A percentile compares a stretch with the other conserved stretches of the same genome.
Evolutionary conservation across 2,797 vertebrate species (phyloP).

Genomic region (Lateolabrax maculatus): DNA sequence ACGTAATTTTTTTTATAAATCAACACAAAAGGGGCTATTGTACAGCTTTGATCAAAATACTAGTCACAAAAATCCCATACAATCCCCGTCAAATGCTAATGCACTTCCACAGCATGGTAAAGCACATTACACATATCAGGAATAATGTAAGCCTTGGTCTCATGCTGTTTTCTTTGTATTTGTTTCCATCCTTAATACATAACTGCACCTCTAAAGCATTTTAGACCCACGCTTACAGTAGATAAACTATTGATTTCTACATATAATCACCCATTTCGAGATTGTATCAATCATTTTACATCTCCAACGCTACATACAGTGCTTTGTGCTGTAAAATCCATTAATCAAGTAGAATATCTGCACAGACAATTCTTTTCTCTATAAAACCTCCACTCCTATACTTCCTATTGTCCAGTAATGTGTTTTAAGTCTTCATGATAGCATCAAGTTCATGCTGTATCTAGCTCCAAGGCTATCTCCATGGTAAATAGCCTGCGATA

Average conservation of each 20-base stretch:
- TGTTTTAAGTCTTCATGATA: constrained; percentile 46
- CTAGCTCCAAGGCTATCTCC: constrained; percentile 48
- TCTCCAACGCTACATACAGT: not conserved
- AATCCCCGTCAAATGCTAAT: not conserved
- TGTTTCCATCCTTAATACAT: constrained; percentile 12
- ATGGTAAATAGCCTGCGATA: constrained; percentile 70
- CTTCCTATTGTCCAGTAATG: constrained; percentile 39
- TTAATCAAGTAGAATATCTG: constrained; percentile 42
- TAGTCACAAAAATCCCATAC: not conserved
- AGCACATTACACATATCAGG: not conserved
- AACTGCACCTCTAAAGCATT: constrained; percentile 7
- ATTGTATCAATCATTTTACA: constrained; percentile 1
- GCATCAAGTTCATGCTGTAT: constrained; percentile 46
- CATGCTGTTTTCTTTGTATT: not conserved
- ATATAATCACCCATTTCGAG: constrained; percentile 6
- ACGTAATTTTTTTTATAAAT: too few species aligned
- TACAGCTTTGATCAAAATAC: not conserved
- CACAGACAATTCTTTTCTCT: not conserved
- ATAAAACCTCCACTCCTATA: constrained; percentile 14
- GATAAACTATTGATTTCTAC: constrained; percentile 35
- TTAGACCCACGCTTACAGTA: not conserved
- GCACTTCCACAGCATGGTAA: not conserved
- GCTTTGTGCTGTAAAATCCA: constrained; percentile 8
- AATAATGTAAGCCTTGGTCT: not conserved
- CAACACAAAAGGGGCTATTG: not conserved